Evolutionary conservation across 2,113 vertebrate species (phyloP).

Genomic region (Pitta sordida): DNA sequence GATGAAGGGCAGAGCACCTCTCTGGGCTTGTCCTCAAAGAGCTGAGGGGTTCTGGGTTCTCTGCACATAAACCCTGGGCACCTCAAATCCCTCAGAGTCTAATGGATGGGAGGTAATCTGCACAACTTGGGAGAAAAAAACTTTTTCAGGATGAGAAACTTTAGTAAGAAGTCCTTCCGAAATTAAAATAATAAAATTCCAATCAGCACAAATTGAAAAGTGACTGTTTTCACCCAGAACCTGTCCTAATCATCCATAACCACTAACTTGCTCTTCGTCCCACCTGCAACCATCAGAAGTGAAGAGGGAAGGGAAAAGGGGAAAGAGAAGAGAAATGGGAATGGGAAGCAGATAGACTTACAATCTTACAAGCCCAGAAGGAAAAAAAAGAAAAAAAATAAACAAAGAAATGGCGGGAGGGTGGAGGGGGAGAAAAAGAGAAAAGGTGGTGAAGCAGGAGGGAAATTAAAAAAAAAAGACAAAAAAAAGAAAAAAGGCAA

Average conservation of each 20-base stretch:
- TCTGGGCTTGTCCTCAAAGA: background rate
- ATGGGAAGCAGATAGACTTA: background rate
- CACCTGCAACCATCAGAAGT: accelerated
- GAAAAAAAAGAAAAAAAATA: too few relatives aligned
- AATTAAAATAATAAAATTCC: background rate
- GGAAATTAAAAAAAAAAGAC: too few relatives aligned
- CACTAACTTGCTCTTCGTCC: background rate
- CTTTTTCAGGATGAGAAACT: background rate
- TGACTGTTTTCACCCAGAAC: background rate
- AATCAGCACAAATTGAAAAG: background rate
- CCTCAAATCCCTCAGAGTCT: background rate
- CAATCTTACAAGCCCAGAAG: accelerated
- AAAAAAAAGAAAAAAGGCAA: background rate
- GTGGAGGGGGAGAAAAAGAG: too few relatives aligned
- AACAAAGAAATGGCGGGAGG: too few relatives aligned
- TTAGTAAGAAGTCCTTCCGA: accelerated
- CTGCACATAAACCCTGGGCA: background rate
- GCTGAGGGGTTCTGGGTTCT: background rate
- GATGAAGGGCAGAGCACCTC: background rate
- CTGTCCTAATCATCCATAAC: background rate
- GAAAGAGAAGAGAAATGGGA: accelerated
- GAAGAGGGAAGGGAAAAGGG: background rate
- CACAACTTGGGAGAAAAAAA: background rate
- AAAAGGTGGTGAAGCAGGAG: background rate
- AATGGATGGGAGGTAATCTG: background rate